Percentiles rank a stretch among this genome's conserved stretches.
Evolutionary conservation across 1,140 invertebrate genomes (phyloP).

Genomic region (Scylla paramamosain): DNA sequence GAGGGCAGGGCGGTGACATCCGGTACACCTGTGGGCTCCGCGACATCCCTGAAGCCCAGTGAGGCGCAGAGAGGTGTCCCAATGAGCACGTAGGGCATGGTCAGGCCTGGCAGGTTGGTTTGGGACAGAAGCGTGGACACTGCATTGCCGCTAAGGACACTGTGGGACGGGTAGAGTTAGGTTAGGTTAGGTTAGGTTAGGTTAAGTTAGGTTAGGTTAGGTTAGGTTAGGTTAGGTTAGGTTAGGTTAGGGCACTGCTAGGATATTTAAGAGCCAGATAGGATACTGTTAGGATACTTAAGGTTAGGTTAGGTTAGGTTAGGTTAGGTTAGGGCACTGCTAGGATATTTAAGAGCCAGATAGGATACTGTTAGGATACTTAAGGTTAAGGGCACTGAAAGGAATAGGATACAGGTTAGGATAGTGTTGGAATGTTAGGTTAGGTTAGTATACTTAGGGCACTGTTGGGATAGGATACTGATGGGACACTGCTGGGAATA

Average conservation of each 20-base stretch:
- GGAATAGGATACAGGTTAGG: no score
- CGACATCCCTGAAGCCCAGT: slow-evolving; percentile 30
- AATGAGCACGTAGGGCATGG: slow-evolving; percentile 47
- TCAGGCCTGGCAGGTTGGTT: slow-evolving; percentile 64
- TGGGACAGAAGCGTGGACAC: slow-evolving; percentile 62
- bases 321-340: no score
- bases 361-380: no score
- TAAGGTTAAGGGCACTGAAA: no score
- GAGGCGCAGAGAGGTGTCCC: neutral
- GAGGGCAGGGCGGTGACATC: neutral
- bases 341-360: no score
- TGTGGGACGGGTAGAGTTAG: neutral
- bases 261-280: no score
- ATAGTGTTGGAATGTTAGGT: no score
- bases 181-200: neutral
- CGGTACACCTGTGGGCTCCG: neutral
- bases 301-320: no score
- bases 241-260: neutral
- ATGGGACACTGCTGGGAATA: no score
- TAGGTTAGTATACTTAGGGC: no score
- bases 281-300: no score
- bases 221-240: neutral
- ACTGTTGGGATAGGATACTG: no score
- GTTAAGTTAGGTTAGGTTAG: neutral
- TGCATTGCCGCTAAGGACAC: slow-evolving; percentile 55